Conservation (phyloP, 2,888 invertebrate genomes). For the Mylabris sibirica region DNA sequence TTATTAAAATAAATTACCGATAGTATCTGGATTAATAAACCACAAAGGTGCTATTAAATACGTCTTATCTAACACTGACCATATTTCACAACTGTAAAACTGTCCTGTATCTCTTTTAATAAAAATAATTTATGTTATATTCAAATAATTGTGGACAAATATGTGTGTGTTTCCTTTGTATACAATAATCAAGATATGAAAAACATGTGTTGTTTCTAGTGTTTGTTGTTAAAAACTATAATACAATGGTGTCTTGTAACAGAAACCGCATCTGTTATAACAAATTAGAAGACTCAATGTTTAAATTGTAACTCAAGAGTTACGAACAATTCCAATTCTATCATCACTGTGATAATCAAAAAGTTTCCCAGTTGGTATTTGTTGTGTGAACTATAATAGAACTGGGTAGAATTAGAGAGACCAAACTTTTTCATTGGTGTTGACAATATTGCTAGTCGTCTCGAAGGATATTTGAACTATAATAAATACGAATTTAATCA, state of each 20-base stretch:
- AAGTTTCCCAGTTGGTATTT: background rate
- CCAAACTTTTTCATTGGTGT: background rate
- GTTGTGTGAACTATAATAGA: background rate
- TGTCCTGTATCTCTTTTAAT: background rate
- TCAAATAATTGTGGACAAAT: too few relatives aligned
- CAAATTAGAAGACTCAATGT: slow-evolving; percentile 3
- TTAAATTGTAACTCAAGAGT: background rate
- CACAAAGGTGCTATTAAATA: background rate
- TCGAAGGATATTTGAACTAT: background rate
- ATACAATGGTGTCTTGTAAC: too few relatives aligned
- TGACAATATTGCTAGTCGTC: background rate
- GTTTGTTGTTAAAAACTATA: too few relatives aligned
- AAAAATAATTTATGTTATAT: background rate
- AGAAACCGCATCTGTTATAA: background rate
- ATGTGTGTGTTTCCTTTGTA: too few relatives aligned
- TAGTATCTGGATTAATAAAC: background rate
- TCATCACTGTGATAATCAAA: slow-evolving; percentile 4
- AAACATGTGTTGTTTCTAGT: too few relatives aligned
- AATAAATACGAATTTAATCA: too few relatives aligned
- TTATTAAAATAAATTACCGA: slow-evolving; percentile 3
- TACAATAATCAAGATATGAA: too few relatives aligned
- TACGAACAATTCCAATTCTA: background rate
- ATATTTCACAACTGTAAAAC: background rate
- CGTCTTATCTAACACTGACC: background rate
- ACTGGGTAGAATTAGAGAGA: background rate